Conservation (phyloP, 2,888 invertebrate genomes). For the Drosophila ezoana region DNA sequence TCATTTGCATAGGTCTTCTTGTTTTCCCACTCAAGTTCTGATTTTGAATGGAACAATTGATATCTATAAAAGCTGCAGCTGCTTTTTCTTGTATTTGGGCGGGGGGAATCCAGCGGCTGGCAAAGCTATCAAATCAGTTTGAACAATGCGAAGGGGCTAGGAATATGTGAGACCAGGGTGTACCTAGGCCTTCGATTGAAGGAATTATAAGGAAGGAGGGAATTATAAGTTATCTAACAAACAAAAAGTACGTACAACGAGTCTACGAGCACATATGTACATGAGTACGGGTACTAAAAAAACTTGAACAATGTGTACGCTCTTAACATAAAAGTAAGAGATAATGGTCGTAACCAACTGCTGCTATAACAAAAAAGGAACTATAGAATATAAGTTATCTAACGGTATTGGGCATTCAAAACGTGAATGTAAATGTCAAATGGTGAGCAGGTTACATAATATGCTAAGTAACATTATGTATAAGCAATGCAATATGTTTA, state of each 20-base stretch:
- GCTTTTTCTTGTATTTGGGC: slow-evolving; percentile 2
- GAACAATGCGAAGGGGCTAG: neutral
- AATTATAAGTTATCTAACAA: neutral
- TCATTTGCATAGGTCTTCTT: slow-evolving; percentile 23
- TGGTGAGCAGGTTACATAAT: neutral
- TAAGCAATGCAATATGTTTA: neutral
- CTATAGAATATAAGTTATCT: no score
- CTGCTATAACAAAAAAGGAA: no score
- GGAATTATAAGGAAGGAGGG: neutral
- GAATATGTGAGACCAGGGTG: neutral
- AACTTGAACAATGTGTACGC: neutral
- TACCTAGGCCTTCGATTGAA: neutral
- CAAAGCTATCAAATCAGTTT: slow-evolving; percentile 2
- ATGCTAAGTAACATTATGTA: neutral
- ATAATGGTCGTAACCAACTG: neutral
- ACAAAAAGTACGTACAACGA: neutral
- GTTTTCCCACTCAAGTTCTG: neutral
- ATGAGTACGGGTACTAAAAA: neutral
- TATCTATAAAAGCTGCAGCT: slow-evolving; percentile 19
- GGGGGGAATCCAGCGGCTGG: neutral
- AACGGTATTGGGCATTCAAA: no score
- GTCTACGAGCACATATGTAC: neutral
- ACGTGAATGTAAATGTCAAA: no score
- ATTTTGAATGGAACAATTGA: slow-evolving; percentile 22
- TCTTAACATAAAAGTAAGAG: neutral